A percentile compares a stretch with the other conserved stretches of the same genome.
Conservation (phyloP, 2,888 invertebrate genomes). For the Rambutsinella grinnellia region DNA sequence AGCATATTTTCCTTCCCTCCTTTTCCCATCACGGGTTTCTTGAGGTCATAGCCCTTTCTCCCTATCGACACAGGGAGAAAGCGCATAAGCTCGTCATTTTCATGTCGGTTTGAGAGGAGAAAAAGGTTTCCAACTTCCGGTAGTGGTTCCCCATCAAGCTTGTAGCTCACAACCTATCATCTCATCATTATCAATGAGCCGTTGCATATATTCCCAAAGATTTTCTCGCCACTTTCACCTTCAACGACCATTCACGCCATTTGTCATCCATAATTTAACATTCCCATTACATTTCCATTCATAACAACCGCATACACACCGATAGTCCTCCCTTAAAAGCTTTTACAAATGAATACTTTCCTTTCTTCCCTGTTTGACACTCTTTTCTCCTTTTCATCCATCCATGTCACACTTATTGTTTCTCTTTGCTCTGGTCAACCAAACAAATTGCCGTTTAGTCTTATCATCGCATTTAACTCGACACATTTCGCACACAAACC, state of each 20-base stretch:
- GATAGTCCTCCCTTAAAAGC: not conserved
- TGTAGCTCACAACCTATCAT: not conserved
- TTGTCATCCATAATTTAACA: conserved; percentile 51
- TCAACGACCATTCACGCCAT: conserved; percentile 41
- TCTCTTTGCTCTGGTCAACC: no score
- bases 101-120: not conserved
- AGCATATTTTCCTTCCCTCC: no score
- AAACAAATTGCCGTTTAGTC: no score
- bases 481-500: no score
- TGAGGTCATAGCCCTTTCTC: conserved; percentile 39
- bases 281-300: not conserved
- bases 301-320: not conserved
- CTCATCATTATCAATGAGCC: conserved; percentile 37
- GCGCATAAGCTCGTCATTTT: no score
- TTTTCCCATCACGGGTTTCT: no score
- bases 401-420: no score
- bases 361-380: conserved; percentile 10
- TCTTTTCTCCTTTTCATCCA: conserved; percentile 37
- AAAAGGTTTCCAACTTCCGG: not conserved
- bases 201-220: conserved; percentile 5
- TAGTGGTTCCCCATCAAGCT: conserved; percentile 3
- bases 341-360: not conserved
- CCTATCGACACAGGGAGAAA: no score
- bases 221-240: conserved; percentile 47
- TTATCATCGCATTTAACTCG: no score